These are phyloP conservation scores for Bactericera cockerelli DNA, from an alignment of 1,140 invertebrate species.

Conservation along the genomic window DNA sequence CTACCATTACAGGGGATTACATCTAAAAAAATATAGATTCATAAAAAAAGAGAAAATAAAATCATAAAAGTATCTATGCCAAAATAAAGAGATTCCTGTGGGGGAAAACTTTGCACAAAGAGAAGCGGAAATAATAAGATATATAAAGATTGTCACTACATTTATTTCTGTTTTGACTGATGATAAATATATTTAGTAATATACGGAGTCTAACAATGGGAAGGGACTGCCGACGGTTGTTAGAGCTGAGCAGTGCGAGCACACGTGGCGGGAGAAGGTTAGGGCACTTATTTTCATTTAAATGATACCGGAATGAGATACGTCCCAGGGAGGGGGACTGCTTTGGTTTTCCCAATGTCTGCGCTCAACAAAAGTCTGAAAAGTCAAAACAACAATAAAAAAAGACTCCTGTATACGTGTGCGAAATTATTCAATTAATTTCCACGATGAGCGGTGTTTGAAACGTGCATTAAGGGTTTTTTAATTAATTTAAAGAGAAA, in stretches of 20 bases:
- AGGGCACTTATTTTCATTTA: conserved; percentile 4
- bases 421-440: conserved; percentile 4
- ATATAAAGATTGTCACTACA: conserved; percentile 5
- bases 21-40: neutral
- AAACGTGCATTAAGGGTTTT: conserved; percentile 9
- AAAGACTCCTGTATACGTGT: neutral
- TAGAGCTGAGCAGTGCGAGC: neutral
- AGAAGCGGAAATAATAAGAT: conserved; percentile 5
- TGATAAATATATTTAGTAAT: conserved; percentile 8
- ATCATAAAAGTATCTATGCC: conserved; percentile 8
- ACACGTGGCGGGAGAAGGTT: neutral
- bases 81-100: neutral
- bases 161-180: conserved; percentile 7
- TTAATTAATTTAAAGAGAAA: conserved; percentile 9
- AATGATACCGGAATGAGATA: conserved; percentile 4
- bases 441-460: neutral
- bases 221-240: neutral
- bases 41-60: neutral
- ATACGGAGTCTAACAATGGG: neutral
- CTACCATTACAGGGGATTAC: conserved; percentile 3
- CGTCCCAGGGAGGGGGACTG: neutral
- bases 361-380: conserved; percentile 5
- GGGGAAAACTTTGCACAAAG: neutral
- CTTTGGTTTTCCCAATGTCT: conserved; percentile 1
- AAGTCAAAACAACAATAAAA: conserved; percentile 1